Conservation (phyloP, 2,113 vertebrate genomes). For the Phylloscopus trochiloides region DNA sequence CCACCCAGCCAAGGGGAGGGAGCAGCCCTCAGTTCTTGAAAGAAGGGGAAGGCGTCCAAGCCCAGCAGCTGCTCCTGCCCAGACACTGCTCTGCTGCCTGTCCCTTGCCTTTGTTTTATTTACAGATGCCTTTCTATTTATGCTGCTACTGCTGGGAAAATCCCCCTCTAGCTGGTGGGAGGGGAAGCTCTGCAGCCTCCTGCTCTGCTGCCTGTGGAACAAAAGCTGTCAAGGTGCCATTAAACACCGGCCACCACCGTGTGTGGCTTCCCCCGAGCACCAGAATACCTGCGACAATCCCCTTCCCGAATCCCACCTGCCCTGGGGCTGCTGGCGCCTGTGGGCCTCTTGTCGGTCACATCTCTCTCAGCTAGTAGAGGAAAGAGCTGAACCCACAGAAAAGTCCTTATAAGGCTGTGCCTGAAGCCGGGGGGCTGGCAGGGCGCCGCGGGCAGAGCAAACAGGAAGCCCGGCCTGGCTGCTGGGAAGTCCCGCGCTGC, state of each 20-base stretch:
- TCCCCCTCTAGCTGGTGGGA: background rate
- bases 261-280: rapidly evolving
- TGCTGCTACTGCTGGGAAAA: background rate
- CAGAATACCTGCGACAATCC: background rate
- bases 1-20: background rate
- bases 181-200: background rate
- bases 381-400: background rate
- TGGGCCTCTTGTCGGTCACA: background rate
- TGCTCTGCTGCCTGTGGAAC: background rate
- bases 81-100: background rate
- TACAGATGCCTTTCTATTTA: constrained; percentile 51
- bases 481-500: background rate
- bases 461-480: background rate
- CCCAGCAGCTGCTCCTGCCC: background rate
- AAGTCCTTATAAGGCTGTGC: constrained; percentile 30
- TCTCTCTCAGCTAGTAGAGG: background rate
- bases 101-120: constrained; percentile 28
- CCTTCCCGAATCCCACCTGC: background rate
- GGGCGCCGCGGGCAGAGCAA: background rate
- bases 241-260: rapidly evolving
- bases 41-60: background rate
- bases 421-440: background rate
- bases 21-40: background rate
- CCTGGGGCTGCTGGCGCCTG: background rate
- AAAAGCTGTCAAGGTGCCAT: background rate